Evolutionary conservation across 2,888 invertebrate genomes (phyloP), one percentile per base, ranked within the genome.

Genomic region (Andrena bucephala): DNA sequence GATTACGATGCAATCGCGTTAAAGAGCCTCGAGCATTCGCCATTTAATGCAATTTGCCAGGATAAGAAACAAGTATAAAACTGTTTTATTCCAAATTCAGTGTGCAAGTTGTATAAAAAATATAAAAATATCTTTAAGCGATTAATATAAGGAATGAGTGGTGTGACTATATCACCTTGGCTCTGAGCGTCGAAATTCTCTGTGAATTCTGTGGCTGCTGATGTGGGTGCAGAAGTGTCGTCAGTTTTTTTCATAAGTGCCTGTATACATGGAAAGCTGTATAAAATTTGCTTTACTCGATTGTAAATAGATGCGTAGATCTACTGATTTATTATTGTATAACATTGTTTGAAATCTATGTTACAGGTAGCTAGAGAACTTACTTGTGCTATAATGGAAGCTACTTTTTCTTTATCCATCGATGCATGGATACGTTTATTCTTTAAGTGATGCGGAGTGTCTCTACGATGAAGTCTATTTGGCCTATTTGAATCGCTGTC

Each of bases 401-500:
- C 96, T 92, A 97, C 96, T 94, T 96, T 97, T 92, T 97, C 96
- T 94, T 96, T 95, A 94, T 96, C 96, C 89, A 95, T 93, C 86
- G 95, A 94, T 85, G 95, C 94, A 93, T 96, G 96, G 91, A 99
- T 97, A 92, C 99, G 97, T 94, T 99, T 99, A 95, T 99, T 99
- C 96, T 99, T 99, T 93, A 99, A 96, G 94, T 99, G 99, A 95
- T 99, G 99, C 67, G 99, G 99, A 29, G 99, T 99, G 95, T 99
- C 99, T 91, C 99, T 96, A 82, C 97, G 96, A 93, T 98, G 97
- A 83, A 98, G 96, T 81, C 96, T 95, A 91, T 96, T 96, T 74
- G 96, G 96, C 89, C 95, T 95, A 85, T 95, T 94, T 69, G 94
- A 93, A 81, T 95, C 95, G 84, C 93, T 94, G 86, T 94, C 94